A percentile compares a stretch with the other conserved stretches of the same genome.
phyloP scores from a whole-genome alignment of 2,888 invertebrate species.

The Oscheius myriophilus region DNA sequence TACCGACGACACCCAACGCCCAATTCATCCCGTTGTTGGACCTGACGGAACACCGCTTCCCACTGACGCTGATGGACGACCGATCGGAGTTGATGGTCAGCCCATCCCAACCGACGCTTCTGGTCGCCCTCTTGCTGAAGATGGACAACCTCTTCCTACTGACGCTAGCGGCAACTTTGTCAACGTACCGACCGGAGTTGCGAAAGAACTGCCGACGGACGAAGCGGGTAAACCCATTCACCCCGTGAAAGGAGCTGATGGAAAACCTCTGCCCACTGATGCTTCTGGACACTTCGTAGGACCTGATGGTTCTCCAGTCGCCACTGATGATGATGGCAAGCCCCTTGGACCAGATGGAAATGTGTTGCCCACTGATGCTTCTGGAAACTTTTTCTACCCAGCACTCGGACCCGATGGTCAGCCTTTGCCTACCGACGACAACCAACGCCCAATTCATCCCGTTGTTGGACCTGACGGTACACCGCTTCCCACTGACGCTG shows the following conservation, averaged over 20 bases:
- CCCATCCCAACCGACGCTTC: conserved; percentile 39
- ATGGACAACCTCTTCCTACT: conserved; percentile 51
- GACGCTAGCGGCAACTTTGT: conserved; percentile 42
- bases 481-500: conserved; percentile 47
- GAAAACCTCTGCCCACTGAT: conserved; percentile 35
- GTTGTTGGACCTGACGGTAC: conserved; percentile 47
- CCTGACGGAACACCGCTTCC: conserved; percentile 31
- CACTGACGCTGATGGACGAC: conserved; percentile 36
- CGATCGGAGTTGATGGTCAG: conserved; percentile 27
- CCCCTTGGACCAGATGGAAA: conserved; percentile 45
- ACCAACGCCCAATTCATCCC: conserved; percentile 37
- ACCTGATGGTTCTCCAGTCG: conserved; percentile 43
- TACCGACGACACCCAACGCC: conserved; percentile 32
- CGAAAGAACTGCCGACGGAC: conserved; percentile 23
- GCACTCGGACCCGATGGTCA: conserved; percentile 37
- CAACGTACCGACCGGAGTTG: conserved; percentile 17
- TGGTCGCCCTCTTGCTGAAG: conserved; percentile 40
- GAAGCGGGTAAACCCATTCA: conserved; percentile 32
- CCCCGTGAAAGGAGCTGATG: conserved; percentile 36
- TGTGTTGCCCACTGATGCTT: conserved; percentile 38
- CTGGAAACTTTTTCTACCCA: conserved; percentile 32
- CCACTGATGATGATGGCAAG: conserved; percentile 39
- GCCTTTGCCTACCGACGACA: conserved; percentile 45
- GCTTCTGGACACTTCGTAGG: conserved; percentile 43
- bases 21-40: conserved; percentile 37